Conservation (phyloP, 2,113 vertebrate species). For the Nannospalax galili region DNA sequence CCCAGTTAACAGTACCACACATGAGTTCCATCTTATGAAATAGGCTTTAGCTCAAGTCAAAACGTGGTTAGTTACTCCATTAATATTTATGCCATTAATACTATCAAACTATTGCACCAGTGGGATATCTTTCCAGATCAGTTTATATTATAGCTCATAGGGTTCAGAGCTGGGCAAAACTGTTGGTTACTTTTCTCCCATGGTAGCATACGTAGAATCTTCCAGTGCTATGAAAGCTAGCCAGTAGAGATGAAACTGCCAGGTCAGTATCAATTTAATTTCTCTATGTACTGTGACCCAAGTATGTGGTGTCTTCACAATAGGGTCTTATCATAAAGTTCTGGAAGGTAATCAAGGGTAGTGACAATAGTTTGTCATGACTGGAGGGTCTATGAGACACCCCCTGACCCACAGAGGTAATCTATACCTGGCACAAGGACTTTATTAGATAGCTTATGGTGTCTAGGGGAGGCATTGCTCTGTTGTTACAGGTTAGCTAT, state of each 20-base stretch:
- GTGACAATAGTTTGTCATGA: background rate
- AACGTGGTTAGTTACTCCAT: no score
- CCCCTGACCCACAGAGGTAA: background rate
- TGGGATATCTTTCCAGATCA: background rate
- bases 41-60: no score
- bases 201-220: background rate
- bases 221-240: background rate
- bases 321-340: background rate
- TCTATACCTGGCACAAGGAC: background rate
- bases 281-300: background rate
- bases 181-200: background rate
- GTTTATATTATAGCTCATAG: no score
- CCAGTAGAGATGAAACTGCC: background rate
- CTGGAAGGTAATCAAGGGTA: background rate
- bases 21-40: no score
- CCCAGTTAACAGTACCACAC: no score
- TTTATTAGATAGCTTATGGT: background rate
- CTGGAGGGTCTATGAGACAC: background rate
- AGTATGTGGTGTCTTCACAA: background rate
- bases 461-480: background rate
- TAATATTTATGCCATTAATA: no score
- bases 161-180: background rate
- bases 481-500: background rate
- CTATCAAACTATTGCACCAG: background rate
- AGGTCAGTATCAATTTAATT: background rate